A percentile compares a stretch with the other conserved stretches of the same genome.
phyloP scores from a whole-genome alignment of 1,140 invertebrate genomes.

The Papilio glaucus region DNA sequence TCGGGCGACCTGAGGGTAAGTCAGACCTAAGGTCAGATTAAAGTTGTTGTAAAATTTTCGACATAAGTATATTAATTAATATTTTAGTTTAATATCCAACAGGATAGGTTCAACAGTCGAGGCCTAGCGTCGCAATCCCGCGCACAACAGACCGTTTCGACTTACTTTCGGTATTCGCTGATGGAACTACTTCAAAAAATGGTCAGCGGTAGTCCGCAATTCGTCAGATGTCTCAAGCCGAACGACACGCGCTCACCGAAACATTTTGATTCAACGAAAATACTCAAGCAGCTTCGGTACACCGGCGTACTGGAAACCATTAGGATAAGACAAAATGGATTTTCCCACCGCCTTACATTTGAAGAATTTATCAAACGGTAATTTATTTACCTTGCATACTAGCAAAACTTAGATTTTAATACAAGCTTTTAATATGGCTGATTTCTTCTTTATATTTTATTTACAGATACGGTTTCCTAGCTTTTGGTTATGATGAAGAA shows the following conservation, averaged over 20 bases:
- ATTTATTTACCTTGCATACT: constrained; percentile 2
- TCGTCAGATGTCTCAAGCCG: constrained; percentile 93
- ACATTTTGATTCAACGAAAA: constrained; percentile 88
- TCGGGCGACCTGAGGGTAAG: constrained; percentile 69
- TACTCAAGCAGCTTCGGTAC: constrained; percentile 90
- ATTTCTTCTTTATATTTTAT: too few relatives aligned
- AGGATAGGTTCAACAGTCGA: constrained; percentile 84
- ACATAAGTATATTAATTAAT: constrained; percentile 14
- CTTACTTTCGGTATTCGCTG: constrained; percentile 92
- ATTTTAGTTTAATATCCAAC: constrained; percentile 38
- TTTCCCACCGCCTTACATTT: constrained; percentile 91
- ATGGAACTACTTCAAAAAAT: constrained; percentile 94
- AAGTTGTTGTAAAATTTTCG: constrained; percentile 32
- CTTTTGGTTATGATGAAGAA: constrained; percentile 89
- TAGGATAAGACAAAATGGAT: constrained; percentile 91
- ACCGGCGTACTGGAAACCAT: constrained; percentile 93
- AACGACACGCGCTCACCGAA: constrained; percentile 89
- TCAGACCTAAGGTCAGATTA: not conserved
- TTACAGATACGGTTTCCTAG: constrained; percentile 91
- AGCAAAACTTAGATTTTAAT: constrained; percentile 11
- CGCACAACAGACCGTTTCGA: constrained; percentile 92
- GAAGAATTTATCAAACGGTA: constrained; percentile 92
- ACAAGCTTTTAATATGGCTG: too few relatives aligned
- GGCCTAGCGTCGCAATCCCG: constrained; percentile 91
- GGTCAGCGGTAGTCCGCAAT: constrained; percentile 91